Conservation (phyloP, 2,113 vertebrate genomes). For the Petromus typicus region DNA sequence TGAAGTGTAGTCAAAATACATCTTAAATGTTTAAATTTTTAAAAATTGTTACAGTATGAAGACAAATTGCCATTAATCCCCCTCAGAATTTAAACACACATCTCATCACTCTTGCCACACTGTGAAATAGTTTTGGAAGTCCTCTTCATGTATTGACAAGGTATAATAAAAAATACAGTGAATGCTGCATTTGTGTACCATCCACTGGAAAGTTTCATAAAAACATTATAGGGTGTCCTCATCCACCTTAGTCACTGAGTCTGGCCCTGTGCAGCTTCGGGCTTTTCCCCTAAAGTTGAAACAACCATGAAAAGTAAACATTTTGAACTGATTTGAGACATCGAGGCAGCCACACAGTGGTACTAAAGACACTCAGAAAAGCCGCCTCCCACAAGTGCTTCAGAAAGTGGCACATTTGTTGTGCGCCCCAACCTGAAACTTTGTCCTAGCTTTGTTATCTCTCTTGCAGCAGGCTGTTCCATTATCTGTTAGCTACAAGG, state of each 20-base stretch:
- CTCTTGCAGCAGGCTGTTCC: background rate
- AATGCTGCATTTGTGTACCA: background rate
- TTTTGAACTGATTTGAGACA: background rate
- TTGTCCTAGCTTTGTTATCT: background rate
- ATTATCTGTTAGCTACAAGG: background rate
- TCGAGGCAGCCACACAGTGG: background rate
- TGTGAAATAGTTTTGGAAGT: background rate
- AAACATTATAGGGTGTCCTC: background rate
- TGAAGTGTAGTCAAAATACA: background rate
- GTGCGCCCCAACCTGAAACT: background rate
- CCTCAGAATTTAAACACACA: background rate
- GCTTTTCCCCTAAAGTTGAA: background rate
- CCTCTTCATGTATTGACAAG: background rate
- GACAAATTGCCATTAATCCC: background rate
- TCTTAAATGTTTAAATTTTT: background rate
- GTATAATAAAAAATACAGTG: background rate
- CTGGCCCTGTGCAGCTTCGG: background rate
- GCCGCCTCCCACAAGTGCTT: background rate
- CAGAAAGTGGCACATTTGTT: background rate
- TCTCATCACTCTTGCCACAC: background rate
- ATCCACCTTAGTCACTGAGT: background rate
- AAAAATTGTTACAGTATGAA: background rate
- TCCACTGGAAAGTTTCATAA: background rate
- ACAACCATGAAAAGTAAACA: background rate
- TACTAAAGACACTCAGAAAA: background rate